Evolutionary conservation across 1,140 invertebrate genomes (phyloP), one percentile per base, ranked within the genome.

Genomic region (Apis dorsata): DNA sequence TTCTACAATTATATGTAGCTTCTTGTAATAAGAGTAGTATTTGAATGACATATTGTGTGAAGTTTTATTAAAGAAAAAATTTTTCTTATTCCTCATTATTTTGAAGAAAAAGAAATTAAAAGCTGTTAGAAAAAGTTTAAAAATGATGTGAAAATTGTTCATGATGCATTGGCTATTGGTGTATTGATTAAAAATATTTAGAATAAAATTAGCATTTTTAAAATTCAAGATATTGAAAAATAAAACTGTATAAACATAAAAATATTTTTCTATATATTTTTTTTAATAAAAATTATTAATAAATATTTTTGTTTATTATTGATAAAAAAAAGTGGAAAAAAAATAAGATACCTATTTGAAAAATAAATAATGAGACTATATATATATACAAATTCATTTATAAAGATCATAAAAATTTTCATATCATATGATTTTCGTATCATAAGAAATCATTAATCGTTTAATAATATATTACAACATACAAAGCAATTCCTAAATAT

Each of bases 321-420:
- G 51, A 60, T 21, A 12, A 51, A 60, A n/a, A 76, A 13, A n/a
- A 15, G 17, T 21, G 12, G 5, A 17, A 53, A 28, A 76, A 9
- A 51, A 53, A 65, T 53, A 55, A 10, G 11, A 65, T 60, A 44
- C 34, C 34, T 44, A 70, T 34, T 44, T 60, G 3, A 51, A 21
- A 79, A 79, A 66, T 66, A 70, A 28, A 66, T 21, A 77, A 24
- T 28, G 3, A 77, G 66, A 66, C 55, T 60, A 76, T 15, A 28
- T 68, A 28, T 68, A 79, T 17, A 79, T 44, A 44, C 5, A 44
- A 51, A 28, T 70, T 79, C 77, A 79, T 79, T 79, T 55, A 60
- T 34, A 68, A 79, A 34, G 74, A 49, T 53, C n/a, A 21, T 0
- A 13, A 13, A 53, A 53, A 19, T 44, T 5, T 44, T 44, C 34